phyloP scores from a whole-genome alignment of 2,888 invertebrate genomes.

The Agonopterix alstromeriana region DNA sequence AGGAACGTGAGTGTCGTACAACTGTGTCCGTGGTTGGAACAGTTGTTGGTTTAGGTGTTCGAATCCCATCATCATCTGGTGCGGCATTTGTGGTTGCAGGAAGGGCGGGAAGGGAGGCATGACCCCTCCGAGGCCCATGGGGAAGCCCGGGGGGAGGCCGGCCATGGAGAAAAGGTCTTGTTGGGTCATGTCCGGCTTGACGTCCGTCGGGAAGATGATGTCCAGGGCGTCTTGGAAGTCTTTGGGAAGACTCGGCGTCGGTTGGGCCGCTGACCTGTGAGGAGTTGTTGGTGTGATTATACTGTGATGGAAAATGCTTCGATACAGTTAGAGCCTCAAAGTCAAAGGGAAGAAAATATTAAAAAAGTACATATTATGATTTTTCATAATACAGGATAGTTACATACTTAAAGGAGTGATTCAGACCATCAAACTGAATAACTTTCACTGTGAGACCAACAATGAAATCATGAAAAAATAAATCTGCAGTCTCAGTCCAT shows the following conservation, averaged over 20 bases:
- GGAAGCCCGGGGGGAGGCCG: slow-evolving; percentile 22
- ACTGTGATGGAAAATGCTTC: too few species aligned
- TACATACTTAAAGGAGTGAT: too few species aligned
- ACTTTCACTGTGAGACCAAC: too few species aligned
- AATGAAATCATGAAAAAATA: too few species aligned
- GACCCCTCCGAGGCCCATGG: slow-evolving; percentile 22
- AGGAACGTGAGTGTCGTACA: slow-evolving; percentile 61
- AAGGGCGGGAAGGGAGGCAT: slow-evolving; percentile 34
- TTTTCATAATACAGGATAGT: too few species aligned
- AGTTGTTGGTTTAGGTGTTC: slow-evolving; percentile 49
- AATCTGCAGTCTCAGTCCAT: too few species aligned
- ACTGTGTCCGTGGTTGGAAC: slow-evolving; percentile 43
- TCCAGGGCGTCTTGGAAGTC: slow-evolving; percentile 82
- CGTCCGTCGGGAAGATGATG: slow-evolving; percentile 77
- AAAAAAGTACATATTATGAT: too few species aligned
- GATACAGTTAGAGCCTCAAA: too few species aligned
- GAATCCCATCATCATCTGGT: slow-evolving; percentile 46
- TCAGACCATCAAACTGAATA: too few species aligned
- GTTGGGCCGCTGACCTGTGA: neutral
- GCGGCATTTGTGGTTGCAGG: slow-evolving; percentile 24
- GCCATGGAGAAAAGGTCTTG: slow-evolving; percentile 24
- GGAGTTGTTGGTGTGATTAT: too few species aligned
- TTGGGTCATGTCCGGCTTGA: slow-evolving; percentile 28
- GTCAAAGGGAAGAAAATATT: too few species aligned
- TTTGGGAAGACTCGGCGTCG: slow-evolving; percentile 63